phyloP scores from a whole-genome alignment of 1,140 invertebrate species.

The Nomia melanderi region DNA sequence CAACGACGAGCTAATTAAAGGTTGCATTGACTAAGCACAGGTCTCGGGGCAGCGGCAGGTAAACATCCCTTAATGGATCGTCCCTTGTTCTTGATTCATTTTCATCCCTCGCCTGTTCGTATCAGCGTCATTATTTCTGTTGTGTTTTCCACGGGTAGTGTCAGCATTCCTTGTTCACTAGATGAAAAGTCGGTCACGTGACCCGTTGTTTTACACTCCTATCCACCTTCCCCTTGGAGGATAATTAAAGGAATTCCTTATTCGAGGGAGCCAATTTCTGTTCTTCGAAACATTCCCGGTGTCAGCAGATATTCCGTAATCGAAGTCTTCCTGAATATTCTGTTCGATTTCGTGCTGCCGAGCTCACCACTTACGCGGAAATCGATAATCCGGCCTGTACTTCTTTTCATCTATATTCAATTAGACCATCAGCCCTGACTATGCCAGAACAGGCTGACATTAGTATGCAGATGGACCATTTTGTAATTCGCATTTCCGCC shows the following conservation, averaged over 20 bases:
- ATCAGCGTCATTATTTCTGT: conserved; percentile 2
- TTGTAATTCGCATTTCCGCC: background rate
- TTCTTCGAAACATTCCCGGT: background rate
- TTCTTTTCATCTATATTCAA: conserved; percentile 23
- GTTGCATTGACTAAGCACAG: conserved; percentile 36
- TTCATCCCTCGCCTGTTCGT: background rate
- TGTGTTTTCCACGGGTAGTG: background rate
- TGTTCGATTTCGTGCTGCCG: no score
- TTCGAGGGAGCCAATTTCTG: background rate
- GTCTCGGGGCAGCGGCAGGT: background rate
- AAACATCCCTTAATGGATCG: conserved; percentile 40
- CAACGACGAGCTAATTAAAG: conserved; percentile 47
- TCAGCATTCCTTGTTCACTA: conserved; percentile 31
- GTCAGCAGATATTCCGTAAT: background rate
- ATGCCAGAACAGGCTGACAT: background rate
- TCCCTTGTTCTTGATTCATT: conserved; percentile 29
- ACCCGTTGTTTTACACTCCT: background rate
- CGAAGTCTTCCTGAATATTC: background rate
- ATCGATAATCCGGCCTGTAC: background rate
- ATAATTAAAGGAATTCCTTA: conserved; percentile 35
- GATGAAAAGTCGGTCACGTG: conserved; percentile 29
- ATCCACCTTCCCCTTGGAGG: background rate
- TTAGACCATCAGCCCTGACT: background rate
- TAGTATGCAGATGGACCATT: conserved; percentile 15
- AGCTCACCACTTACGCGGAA: background rate